phyloP scores from a whole-genome alignment of 1,140 invertebrate genomes.

The Cydia splendana region DNA sequence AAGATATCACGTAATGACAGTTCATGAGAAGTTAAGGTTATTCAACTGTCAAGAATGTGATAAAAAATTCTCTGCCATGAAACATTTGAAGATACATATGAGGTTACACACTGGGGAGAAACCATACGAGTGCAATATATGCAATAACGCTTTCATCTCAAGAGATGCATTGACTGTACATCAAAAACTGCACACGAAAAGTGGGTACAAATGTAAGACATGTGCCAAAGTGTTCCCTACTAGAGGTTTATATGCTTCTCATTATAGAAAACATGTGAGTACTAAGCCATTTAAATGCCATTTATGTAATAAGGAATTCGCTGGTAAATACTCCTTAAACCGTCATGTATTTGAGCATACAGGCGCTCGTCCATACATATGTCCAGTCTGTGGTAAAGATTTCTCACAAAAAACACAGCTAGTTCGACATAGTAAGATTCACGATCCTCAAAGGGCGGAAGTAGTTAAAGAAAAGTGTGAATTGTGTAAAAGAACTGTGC shows the following conservation, averaged over 20 bases:
- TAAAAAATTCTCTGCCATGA: conserved; percentile 35
- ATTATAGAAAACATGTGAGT: not conserved
- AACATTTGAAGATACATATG: conserved; percentile 34
- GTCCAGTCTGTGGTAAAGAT: not conserved
- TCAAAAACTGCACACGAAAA: not conserved
- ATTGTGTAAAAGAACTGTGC: conserved; percentile 16
- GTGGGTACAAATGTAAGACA: not conserved
- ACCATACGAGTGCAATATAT: conserved; percentile 10
- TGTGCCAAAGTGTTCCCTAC: conserved; percentile 7
- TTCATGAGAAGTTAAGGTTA: conserved; percentile 36
- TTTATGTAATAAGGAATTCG: conserved; percentile 21
- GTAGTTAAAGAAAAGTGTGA: conserved; percentile 27
- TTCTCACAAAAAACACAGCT: not conserved
- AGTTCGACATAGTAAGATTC: not conserved
- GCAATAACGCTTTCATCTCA: not conserved
- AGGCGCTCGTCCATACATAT: not conserved
- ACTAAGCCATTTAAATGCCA: conserved; percentile 14
- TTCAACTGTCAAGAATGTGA: conserved; percentile 34
- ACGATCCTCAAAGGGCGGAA: not conserved
- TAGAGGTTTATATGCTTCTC: not conserved
- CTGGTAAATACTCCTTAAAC: conserved; percentile 21
- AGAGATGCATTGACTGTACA: not conserved
- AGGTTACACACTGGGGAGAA: conserved; percentile 24
- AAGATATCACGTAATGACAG: conserved; percentile 28
- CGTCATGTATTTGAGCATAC: conserved; percentile 9